A percentile compares a stretch with the other conserved stretches of the same genome.
Evolutionary conservation across 2,888 invertebrate genomes (phyloP).

Genomic region (Leucoptera coffeella): DNA sequence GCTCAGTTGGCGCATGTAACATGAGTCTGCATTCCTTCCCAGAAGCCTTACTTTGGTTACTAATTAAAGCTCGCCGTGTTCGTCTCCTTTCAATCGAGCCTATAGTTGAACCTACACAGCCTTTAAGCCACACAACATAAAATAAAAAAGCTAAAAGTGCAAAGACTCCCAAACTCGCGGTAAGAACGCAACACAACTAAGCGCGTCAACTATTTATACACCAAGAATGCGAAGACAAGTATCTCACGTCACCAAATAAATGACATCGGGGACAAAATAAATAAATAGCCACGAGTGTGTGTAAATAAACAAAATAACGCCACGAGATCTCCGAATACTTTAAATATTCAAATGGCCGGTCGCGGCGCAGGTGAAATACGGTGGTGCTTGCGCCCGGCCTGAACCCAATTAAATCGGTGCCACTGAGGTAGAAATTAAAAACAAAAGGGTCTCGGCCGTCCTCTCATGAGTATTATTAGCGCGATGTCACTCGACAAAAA

Average conservation of each 20-base stretch:
- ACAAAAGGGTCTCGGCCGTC: conserved; percentile 49
- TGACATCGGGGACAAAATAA: conserved; percentile 42
- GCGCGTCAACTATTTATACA: conserved; percentile 51
- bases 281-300: conserved; percentile 41
- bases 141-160: too few species aligned
- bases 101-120: too few species aligned
- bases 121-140: too few species aligned
- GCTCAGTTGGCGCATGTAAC: conserved; percentile 32
- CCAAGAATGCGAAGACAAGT: conserved; percentile 50
- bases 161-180: too few species aligned
- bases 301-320: conserved; percentile 49
- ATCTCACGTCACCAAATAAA: conserved; percentile 52
- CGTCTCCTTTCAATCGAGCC: conserved; percentile 42
- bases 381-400: conserved; percentile 48
- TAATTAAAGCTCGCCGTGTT: conserved; percentile 51
- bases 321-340: conserved; percentile 43
- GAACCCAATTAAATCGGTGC: conserved; percentile 53
- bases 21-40: conserved; percentile 41
- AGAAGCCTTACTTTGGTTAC: conserved; percentile 51
- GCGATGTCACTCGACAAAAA: conserved; percentile 51
- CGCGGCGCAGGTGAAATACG: conserved; percentile 51
- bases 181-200: too few species aligned
- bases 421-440: conserved; percentile 55
- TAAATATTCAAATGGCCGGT: conserved; percentile 54
- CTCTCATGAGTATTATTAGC: conserved; percentile 55